A percentile compares a stretch with the other conserved stretches of the same genome.
These are phyloP conservation scores for Genyomyrus donnyi DNA, from an alignment of 2,113 vertebrate species.

Conservation along the genomic window DNA sequence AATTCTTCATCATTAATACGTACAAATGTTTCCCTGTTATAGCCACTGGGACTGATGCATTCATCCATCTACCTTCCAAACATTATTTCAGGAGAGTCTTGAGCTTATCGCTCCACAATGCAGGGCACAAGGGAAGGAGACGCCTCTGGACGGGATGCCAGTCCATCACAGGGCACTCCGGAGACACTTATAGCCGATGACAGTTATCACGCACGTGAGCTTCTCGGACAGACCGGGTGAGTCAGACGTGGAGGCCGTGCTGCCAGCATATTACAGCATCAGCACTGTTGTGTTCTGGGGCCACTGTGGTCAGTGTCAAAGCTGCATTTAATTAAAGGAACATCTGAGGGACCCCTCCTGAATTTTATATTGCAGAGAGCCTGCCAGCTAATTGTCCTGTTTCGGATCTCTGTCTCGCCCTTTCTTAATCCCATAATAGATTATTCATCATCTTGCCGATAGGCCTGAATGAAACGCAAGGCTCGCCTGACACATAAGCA, in stretches of 20 bases:
- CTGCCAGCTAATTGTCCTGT: background rate
- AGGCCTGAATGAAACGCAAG: background rate
- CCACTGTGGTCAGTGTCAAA: background rate
- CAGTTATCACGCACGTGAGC: background rate
- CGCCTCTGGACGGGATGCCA: background rate
- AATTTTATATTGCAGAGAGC: background rate
- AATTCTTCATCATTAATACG: background rate
- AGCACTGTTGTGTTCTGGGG: background rate
- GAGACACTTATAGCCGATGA: background rate
- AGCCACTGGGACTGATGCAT: background rate
- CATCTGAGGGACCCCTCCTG: background rate
- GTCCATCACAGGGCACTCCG: background rate
- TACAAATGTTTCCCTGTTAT: background rate
- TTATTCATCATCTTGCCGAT: background rate
- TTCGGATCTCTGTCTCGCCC: background rate
- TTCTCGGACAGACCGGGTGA: background rate
- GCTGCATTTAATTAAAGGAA: background rate
- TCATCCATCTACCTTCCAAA: background rate
- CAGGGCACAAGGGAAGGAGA: background rate
- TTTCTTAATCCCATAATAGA: background rate
- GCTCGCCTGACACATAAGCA: background rate
- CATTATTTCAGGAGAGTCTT: background rate
- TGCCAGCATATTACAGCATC: background rate
- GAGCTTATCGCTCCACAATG: background rate
- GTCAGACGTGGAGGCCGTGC: background rate